phyloP scores from a whole-genome alignment of 2,888 invertebrate genomes.

The Mythimna impura region DNA sequence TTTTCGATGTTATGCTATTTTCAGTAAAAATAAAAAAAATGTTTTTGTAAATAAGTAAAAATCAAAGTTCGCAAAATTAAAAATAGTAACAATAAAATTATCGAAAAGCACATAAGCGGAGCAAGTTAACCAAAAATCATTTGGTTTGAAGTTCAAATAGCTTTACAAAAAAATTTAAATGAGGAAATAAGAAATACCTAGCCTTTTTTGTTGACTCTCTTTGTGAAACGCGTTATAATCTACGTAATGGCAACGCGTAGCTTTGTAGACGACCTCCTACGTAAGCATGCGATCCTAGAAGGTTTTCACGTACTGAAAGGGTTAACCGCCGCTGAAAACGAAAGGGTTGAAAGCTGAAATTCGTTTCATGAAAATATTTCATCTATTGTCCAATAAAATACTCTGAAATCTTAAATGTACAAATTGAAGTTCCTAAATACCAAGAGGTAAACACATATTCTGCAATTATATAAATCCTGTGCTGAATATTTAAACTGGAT shows the following conservation, averaged over 20 bases:
- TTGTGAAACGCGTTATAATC: constrained; percentile 55
- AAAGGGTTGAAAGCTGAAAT: constrained; percentile 53
- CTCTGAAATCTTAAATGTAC: neutral
- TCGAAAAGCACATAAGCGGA: neutral
- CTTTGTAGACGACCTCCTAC: constrained; percentile 74
- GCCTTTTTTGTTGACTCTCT: neutral
- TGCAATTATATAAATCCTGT: too few relatives aligned
- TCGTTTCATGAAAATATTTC: constrained; percentile 28
- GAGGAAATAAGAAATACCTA: too few relatives aligned
- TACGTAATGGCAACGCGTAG: constrained; percentile 45
- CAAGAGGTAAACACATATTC: neutral
- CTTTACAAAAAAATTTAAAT: neutral
- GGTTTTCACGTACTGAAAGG: constrained; percentile 88
- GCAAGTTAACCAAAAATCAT: neutral
- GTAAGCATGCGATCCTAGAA: constrained; percentile 74
- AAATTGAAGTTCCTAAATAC: neutral
- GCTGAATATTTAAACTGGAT: neutral
- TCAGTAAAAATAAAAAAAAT: too few relatives aligned
- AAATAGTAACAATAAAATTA: too few relatives aligned
- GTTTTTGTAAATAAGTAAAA: too few relatives aligned
- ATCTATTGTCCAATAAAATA: constrained; percentile 17
- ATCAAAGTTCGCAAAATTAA: too few relatives aligned
- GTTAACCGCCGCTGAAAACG: constrained; percentile 79
- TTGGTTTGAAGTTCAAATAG: neutral
- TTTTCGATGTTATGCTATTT: too few relatives aligned